A percentile compares a stretch with the other conserved stretches of the same genome.
These are phyloP conservation scores for Circaetus cinerascens DNA, from an alignment of 2,113 vertebrate species.

Conservation along the genomic window DNA sequence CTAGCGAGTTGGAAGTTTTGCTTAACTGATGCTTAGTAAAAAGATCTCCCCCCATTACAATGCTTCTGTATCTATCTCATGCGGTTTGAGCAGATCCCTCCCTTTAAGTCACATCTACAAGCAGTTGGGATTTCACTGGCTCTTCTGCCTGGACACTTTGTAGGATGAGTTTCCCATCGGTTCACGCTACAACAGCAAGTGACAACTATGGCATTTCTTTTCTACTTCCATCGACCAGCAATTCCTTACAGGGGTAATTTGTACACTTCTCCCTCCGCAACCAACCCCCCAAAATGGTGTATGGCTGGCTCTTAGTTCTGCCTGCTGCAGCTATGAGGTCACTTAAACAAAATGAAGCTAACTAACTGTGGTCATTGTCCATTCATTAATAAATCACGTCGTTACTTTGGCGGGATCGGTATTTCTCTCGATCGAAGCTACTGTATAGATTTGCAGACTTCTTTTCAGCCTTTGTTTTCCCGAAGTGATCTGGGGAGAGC, in stretches of 20 bases:
- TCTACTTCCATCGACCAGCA: accelerated
- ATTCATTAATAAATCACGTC: accelerated
- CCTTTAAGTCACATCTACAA: accelerated
- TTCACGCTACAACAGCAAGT: not conserved
- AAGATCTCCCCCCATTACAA: too few relatives aligned
- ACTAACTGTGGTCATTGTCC: accelerated
- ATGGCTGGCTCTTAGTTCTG: not conserved
- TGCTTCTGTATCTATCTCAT: not conserved
- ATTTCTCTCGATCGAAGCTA: not conserved
- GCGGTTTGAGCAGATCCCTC: not conserved
- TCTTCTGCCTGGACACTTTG: not conserved
- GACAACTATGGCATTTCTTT: accelerated
- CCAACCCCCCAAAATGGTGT: not conserved
- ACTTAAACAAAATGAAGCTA: not conserved
- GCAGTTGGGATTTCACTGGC: not conserved
- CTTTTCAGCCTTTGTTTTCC: not conserved
- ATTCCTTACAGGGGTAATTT: accelerated
- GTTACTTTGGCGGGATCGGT: accelerated
- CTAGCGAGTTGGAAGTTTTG: not conserved
- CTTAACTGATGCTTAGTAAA: not conserved
- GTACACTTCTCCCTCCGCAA: accelerated
- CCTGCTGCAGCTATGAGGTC: not conserved
- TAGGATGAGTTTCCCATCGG: not conserved
- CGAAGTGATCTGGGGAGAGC: accelerated
- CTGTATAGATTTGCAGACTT: accelerated